These are phyloP conservation scores for Epirrita christyi DNA, from an alignment of 2,888 invertebrate genomes.

Conservation along the genomic window DNA sequence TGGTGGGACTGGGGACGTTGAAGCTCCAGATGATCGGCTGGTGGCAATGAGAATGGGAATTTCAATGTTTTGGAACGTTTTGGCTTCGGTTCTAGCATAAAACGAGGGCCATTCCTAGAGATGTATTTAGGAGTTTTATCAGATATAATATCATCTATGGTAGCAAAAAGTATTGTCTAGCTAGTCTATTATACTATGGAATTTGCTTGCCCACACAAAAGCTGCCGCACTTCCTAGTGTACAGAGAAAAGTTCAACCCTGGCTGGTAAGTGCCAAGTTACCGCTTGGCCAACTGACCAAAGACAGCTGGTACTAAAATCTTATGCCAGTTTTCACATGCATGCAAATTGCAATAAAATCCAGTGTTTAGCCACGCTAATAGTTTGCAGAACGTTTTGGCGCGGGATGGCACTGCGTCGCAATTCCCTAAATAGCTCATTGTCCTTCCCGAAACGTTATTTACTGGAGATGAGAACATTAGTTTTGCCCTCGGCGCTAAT, in stretches of 20 bases:
- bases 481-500: slow-evolving; percentile 35
- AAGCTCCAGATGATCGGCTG: slow-evolving; percentile 69
- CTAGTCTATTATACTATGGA: too few species aligned
- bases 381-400: slow-evolving; percentile 25
- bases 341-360: background rate
- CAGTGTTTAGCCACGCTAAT: slow-evolving; percentile 12
- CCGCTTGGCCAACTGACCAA: too few species aligned
- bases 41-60: slow-evolving; percentile 22
- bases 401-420: slow-evolving; percentile 36
- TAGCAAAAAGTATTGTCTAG: too few species aligned
- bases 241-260: too few species aligned
- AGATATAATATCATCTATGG: too few species aligned
- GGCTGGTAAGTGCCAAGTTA: too few species aligned
- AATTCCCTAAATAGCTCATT: slow-evolving; percentile 50
- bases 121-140: too few species aligned
- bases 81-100: too few species aligned
- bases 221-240: too few species aligned
- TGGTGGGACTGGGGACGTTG: slow-evolving; percentile 65
- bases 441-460: slow-evolving; percentile 50
- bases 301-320: too few species aligned
- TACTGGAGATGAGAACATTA: slow-evolving; percentile 37
- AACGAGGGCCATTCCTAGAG: too few species aligned
- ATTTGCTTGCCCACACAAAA: too few species aligned
- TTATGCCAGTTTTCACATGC: background rate
- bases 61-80: background rate